These are phyloP conservation scores for Melanotaenia trifasciata DNA, from an alignment of 2,797 vertebrate genomes.

Conservation along the genomic window DNA sequence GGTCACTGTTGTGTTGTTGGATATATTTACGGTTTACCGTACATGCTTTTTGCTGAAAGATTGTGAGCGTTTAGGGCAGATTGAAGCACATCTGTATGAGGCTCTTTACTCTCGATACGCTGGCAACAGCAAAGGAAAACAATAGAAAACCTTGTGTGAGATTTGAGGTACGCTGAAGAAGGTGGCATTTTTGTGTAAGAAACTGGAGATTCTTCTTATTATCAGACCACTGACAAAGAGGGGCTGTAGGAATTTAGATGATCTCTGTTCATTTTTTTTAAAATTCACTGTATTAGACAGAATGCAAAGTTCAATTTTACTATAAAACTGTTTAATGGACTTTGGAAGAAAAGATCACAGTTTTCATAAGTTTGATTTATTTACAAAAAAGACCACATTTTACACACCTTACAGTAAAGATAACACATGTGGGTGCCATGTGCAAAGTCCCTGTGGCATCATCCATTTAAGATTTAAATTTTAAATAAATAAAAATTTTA, in stretches of 20 bases:
- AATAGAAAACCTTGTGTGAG: slow-evolving; percentile 58
- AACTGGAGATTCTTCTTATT: slow-evolving; percentile 29
- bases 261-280: not conserved
- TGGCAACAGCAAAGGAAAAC: slow-evolving; percentile 57
- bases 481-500: no score
- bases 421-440: no score
- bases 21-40: slow-evolving; percentile 62
- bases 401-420: no score
- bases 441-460: no score
- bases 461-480: no score
- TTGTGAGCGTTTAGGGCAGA: slow-evolving; percentile 26
- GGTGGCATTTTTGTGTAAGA: slow-evolving; percentile 48
- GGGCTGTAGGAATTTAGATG: slow-evolving; percentile 1
- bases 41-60: slow-evolving; percentile 41
- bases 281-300: slow-evolving; percentile 10
- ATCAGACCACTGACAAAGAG: slow-evolving; percentile 16
- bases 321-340: not conserved
- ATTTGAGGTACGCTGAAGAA: slow-evolving; percentile 32
- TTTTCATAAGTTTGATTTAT: not conserved
- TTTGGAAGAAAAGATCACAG: not conserved
- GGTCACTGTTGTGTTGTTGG: slow-evolving; percentile 38
- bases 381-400: no score
- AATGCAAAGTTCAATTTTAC: not conserved
- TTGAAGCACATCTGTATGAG: slow-evolving; percentile 49
- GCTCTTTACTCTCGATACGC: slow-evolving; percentile 27